Evolutionary conservation across 1,140 invertebrate genomes (phyloP).

Genomic region (Hylaeus volcanicus): DNA sequence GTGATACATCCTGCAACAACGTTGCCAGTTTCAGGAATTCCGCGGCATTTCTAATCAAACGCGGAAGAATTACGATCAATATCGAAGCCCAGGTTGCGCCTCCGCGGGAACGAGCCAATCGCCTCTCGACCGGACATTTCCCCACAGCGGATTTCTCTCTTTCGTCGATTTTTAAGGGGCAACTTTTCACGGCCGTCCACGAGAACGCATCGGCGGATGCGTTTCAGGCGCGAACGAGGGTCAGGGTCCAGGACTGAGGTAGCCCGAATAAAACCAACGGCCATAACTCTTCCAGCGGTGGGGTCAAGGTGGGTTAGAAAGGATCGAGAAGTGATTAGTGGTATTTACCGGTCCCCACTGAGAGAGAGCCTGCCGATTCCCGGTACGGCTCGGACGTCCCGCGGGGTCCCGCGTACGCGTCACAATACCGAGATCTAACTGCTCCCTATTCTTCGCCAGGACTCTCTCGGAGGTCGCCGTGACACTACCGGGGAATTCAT

Average conservation of each 20-base stretch:
- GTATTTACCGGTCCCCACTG: slow-evolving; percentile 62
- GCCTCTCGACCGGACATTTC: not conserved
- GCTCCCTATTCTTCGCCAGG: slow-evolving; percentile 63
- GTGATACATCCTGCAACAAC: too few relatives aligned
- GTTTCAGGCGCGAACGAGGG: slow-evolving; percentile 28
- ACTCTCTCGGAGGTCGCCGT: slow-evolving; percentile 44
- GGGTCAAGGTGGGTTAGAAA: slow-evolving; percentile 65
- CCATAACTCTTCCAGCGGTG: slow-evolving; percentile 61
- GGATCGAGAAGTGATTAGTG: slow-evolving; percentile 72
- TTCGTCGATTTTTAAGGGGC: not conserved
- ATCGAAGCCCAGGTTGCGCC: not conserved
- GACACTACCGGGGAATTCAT: slow-evolving; percentile 50
- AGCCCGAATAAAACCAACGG: slow-evolving; percentile 64
- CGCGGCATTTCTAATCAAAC: not conserved
- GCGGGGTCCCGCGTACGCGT: slow-evolving; percentile 41
- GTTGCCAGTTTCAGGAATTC: too few relatives aligned
- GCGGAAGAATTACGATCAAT: not conserved
- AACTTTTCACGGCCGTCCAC: slow-evolving; percentile 1
- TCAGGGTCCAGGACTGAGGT: slow-evolving; percentile 36
- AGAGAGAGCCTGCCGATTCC: slow-evolving; percentile 58
- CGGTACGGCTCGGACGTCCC: slow-evolving; percentile 59
- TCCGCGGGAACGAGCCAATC: not conserved
- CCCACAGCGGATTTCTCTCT: not conserved
- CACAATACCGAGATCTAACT: slow-evolving; percentile 63
- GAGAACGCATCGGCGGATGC: not conserved